Evolutionary conservation across 2,113 vertebrate genomes (phyloP).

Genomic region (Brachyistius frenatus): DNA sequence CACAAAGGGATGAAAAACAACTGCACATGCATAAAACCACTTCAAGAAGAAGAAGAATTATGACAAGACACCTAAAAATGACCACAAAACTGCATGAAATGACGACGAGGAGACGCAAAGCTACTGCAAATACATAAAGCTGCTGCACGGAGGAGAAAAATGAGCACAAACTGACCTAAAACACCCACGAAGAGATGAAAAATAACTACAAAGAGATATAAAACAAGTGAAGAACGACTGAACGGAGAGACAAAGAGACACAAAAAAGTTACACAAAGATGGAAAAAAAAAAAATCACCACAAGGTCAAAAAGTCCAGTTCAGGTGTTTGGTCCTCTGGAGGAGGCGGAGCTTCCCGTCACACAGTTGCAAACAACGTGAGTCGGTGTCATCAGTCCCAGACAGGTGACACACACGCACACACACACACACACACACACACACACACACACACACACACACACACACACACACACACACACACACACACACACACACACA

Average conservation of each 20-base stretch:
- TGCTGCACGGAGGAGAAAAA: too few relatives aligned
- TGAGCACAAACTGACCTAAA: neutral
- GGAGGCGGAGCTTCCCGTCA: neutral
- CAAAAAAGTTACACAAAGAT: too few relatives aligned
- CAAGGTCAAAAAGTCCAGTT: neutral
- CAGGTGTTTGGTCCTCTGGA: neutral
- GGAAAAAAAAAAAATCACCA: too few relatives aligned
- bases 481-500: too few relatives aligned
- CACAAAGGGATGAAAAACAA: neutral
- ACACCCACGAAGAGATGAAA: neutral
- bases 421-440: too few relatives aligned
- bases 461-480: too few relatives aligned
- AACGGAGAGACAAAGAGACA: too few relatives aligned
- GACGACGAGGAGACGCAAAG: neutral
- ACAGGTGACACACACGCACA: neutral
- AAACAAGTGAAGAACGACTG: too few relatives aligned
- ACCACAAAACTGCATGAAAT: too few relatives aligned
- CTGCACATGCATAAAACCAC: neutral
- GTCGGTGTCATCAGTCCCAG: conserved; percentile 28
- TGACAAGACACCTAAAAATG: neutral
- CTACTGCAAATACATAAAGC: neutral
- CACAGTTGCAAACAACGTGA: neutral
- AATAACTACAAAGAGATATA: too few relatives aligned
- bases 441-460: too few relatives aligned
- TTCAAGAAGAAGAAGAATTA: neutral